phyloP scores from a whole-genome alignment of 2,888 invertebrate genomes.

The Dynastes tityus region DNA sequence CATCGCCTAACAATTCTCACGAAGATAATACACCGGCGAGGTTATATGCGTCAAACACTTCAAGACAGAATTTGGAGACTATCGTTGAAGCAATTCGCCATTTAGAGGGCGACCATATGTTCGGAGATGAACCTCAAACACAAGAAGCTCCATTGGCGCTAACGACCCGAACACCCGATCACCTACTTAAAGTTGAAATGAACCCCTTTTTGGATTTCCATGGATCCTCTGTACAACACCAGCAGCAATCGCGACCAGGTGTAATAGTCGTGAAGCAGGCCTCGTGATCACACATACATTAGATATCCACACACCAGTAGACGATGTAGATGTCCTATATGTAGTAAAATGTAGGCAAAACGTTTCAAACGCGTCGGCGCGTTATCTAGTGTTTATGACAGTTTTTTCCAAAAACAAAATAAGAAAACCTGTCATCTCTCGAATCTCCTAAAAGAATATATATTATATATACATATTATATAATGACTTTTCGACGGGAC shows the following conservation, averaged over 20 bases:
- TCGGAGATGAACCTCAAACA: slow-evolving; percentile 76
- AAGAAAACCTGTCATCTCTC: slow-evolving; percentile 43
- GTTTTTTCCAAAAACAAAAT: slow-evolving; percentile 37
- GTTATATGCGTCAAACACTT: slow-evolving; percentile 80
- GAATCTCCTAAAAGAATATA: slow-evolving; percentile 51
- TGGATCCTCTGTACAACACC: slow-evolving; percentile 69
- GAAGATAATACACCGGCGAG: slow-evolving; percentile 72
- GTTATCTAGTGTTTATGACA: slow-evolving; percentile 51
- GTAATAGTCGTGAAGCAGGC: slow-evolving; percentile 92
- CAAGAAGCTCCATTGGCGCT: slow-evolving; percentile 76
- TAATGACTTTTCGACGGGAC: slow-evolving; percentile 35
- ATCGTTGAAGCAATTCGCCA: slow-evolving; percentile 99
- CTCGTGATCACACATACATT: slow-evolving; percentile 78
- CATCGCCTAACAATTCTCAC: slow-evolving; percentile 72
- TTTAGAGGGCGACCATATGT: slow-evolving; percentile 95
- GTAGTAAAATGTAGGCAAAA: slow-evolving; percentile 56
- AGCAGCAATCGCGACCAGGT: slow-evolving; percentile 86
- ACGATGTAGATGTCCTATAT: slow-evolving; percentile 50
- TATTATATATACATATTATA: slow-evolving; percentile 39
- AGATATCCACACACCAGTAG: slow-evolving; percentile 60
- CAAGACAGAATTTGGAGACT: slow-evolving; percentile 96
- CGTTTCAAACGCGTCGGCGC: slow-evolving; percentile 54
- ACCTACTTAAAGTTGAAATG: slow-evolving; percentile 74
- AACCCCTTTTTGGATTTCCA: slow-evolving; percentile 78
- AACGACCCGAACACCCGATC: slow-evolving; percentile 68